Evolutionary conservation across 2,113 vertebrate species (phyloP).

Genomic region (Gobius niger): DNA sequence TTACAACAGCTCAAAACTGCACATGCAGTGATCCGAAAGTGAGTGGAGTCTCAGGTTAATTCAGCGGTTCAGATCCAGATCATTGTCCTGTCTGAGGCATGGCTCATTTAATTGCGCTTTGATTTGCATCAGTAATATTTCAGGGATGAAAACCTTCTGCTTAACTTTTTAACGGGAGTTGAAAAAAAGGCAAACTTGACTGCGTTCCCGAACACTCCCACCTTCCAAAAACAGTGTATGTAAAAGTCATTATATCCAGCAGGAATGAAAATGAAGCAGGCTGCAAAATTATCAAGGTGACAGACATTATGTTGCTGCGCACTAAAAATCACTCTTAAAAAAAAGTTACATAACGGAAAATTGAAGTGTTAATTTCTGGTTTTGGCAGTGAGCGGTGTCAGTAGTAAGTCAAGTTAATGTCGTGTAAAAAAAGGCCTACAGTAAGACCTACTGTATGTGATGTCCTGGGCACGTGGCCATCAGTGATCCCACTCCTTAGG

Average conservation of each 20-base stretch:
- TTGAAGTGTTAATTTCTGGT: constrained; percentile 48
- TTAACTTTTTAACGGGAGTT: constrained; percentile 60
- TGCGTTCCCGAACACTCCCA: constrained; percentile 55
- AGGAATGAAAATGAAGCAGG: constrained; percentile 65
- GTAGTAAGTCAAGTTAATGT: constrained; percentile 28
- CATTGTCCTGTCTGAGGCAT: constrained; percentile 27
- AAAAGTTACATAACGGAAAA: constrained; percentile 64
- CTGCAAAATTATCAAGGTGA: constrained; percentile 65
- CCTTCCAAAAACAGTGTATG: constrained; percentile 64
- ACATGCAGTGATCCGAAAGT: constrained; percentile 9
- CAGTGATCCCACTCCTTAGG: constrained; percentile 64
- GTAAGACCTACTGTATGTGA: constrained; percentile 43
- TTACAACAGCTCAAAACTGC: constrained; percentile 29
- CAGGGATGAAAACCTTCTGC: constrained; percentile 58
- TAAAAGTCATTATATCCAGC: constrained; percentile 73
- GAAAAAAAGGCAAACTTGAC: constrained; percentile 52
- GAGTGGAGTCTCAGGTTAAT: constrained; percentile 8
- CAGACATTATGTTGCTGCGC: constrained; percentile 60
- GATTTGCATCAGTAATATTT: constrained; percentile 39
- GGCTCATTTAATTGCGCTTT: constrained; percentile 27
- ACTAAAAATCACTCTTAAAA: constrained; percentile 39
- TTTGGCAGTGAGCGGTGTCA: constrained; percentile 39
- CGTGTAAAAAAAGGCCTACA: constrained; percentile 36
- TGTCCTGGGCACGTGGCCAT: constrained; percentile 67
- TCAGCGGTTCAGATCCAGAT: constrained; percentile 7